Conservation (phyloP, 1,140 invertebrate species). For the Arion vulgaris region DNA sequence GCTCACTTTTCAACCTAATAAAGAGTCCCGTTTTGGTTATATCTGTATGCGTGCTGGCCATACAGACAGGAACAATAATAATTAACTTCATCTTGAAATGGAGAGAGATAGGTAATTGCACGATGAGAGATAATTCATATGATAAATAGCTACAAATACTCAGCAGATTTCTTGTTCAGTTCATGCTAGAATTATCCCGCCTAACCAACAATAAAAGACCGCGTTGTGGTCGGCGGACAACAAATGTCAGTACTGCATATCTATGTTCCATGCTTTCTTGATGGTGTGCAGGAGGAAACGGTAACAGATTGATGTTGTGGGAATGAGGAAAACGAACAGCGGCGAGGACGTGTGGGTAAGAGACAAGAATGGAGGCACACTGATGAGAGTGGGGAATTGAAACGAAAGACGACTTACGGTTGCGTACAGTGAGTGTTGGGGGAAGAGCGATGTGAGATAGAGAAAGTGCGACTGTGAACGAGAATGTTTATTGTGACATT, state of each 20-base stretch:
- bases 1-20: too few species aligned
- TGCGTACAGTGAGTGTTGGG: too few species aligned
- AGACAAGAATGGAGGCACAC: neutral
- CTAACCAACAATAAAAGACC: neutral
- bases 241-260: neutral
- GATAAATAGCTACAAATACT: conserved; percentile 25
- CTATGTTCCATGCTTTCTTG: neutral
- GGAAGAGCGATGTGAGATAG: too few species aligned
- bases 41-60: too few species aligned
- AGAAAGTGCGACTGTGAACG: neutral
- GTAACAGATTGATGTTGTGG: neutral
- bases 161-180: conserved; percentile 13
- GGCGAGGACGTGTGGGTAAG: neutral
- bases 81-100: too few species aligned
- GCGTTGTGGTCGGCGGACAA: neutral
- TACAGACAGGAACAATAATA: too few species aligned
- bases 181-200: neutral
- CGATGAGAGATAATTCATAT: neutral
- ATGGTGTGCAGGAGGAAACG: neutral
- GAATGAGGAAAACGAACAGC: conserved; percentile 5
- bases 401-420: too few species aligned
- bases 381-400: too few species aligned
- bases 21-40: too few species aligned
- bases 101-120: too few species aligned
- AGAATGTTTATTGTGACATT: neutral